A percentile compares a stretch with the other conserved stretches of the same genome.
phyloP scores from a whole-genome alignment of 2,888 invertebrate genomes.

The Neria commutata region DNA sequence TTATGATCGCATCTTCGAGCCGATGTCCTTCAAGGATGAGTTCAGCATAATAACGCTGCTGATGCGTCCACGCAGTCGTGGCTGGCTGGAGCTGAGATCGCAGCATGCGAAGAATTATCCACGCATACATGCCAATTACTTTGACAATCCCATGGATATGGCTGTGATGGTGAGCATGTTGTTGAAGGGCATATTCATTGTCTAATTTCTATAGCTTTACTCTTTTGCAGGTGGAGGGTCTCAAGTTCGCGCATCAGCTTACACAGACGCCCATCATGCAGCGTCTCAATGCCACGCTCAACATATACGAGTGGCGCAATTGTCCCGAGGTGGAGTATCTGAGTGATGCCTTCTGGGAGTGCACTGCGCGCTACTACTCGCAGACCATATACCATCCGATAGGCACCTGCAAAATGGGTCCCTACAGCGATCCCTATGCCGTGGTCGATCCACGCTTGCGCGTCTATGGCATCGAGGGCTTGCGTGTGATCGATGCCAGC shows the following conservation, averaged over 20 bases:
- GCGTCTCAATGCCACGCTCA: constrained; percentile 69
- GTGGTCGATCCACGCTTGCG: constrained; percentile 75
- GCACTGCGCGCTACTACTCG: constrained; percentile 75
- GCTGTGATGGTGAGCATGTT: constrained; percentile 69
- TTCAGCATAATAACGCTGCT: constrained; percentile 73
- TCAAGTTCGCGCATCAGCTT: constrained; percentile 71
- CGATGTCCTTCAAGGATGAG: constrained; percentile 72
- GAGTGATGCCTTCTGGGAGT: constrained; percentile 79
- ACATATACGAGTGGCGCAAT: constrained; percentile 70
- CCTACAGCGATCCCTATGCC: constrained; percentile 64
- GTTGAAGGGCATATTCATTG: background rate
- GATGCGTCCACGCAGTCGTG: constrained; percentile 76
- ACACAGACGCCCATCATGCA: constrained; percentile 68
- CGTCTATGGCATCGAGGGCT: constrained; percentile 70
- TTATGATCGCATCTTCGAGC: constrained; percentile 73
- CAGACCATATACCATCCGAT: constrained; percentile 83
- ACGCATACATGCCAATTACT: constrained; percentile 88
- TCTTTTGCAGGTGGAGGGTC: constrained; percentile 71
- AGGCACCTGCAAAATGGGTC: constrained; percentile 84
- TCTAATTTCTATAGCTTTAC: background rate
- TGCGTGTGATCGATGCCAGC: constrained; percentile 82
- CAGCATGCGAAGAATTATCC: constrained; percentile 76
- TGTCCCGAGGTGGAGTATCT: constrained; percentile 69
- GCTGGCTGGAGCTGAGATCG: constrained; percentile 71
- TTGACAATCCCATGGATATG: constrained; percentile 73